Evolutionary conservation across 2,888 invertebrate species (phyloP).

Genomic region (Drosophila birchii): DNA sequence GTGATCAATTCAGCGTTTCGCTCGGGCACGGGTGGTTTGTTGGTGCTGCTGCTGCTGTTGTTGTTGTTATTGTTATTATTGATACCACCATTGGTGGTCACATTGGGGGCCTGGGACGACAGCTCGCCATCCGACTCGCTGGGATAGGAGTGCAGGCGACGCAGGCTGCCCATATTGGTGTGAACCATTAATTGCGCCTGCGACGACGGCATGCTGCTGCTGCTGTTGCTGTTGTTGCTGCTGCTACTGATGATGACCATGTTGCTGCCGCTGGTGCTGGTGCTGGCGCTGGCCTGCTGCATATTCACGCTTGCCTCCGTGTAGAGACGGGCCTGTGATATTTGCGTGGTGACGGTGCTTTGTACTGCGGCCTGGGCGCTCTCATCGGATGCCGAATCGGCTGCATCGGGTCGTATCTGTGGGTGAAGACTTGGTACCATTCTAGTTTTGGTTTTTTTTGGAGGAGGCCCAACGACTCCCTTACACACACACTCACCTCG

Average conservation of each 20-base stretch:
- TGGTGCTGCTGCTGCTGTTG: constrained; percentile 84
- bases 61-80: neutral
- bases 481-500: constrained; percentile 72
- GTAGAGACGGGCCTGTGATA: constrained; percentile 84
- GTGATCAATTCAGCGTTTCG: constrained; percentile 91
- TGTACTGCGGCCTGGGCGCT: constrained; percentile 84
- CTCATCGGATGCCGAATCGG: constrained; percentile 85
- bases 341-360: constrained; percentile 85
- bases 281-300: constrained; percentile 81
- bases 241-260: constrained; percentile 64
- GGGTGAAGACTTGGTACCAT: constrained; percentile 21
- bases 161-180: constrained; percentile 86
- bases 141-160: constrained; percentile 93
- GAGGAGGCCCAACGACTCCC: neutral
- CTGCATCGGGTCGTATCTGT: constrained; percentile 82
- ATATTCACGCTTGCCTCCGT: constrained; percentile 77
- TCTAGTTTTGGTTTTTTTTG: constrained; percentile 4
- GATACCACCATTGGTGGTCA: constrained; percentile 3
- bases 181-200: constrained; percentile 73
- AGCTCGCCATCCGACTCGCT: constrained; percentile 93
- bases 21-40: constrained; percentile 93
- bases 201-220: constrained; percentile 4
- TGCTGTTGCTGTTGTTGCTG: constrained; percentile 55
- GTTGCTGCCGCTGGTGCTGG: constrained; percentile 82
- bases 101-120: constrained; percentile 80